phyloP scores from a whole-genome alignment of 2,888 invertebrate species.

The Eupithecia abbreviata region DNA sequence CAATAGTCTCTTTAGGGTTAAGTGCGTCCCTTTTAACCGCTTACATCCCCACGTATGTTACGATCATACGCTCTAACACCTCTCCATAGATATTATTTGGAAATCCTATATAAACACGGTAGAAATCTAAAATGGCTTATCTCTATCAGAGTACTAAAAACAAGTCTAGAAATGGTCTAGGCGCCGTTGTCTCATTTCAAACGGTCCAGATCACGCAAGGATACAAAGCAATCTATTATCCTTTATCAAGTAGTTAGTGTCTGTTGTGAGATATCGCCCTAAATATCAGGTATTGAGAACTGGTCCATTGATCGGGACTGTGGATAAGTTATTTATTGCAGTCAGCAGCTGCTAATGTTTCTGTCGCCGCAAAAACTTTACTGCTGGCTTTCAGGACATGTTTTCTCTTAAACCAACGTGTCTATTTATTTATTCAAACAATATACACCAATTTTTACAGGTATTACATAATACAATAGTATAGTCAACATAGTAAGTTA shows the following conservation, averaged over 20 bases:
- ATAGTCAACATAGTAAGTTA: too few relatives aligned
- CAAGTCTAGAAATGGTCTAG: conserved; percentile 10
- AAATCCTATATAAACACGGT: neutral
- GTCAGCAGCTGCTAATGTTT: conserved; percentile 57
- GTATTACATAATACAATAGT: too few relatives aligned
- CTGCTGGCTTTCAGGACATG: neutral
- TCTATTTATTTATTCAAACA: too few relatives aligned
- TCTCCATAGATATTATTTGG: neutral
- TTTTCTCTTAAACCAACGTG: neutral
- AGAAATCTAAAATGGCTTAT: conserved; percentile 1
- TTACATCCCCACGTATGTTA: too few relatives aligned
- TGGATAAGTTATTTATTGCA: conserved; percentile 59
- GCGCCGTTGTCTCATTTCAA: conserved; percentile 20
- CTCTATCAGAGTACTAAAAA: neutral
- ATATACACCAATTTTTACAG: too few relatives aligned
- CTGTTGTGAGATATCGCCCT: conserved; percentile 48
- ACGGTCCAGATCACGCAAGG: conserved; percentile 12
- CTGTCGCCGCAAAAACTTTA: conserved; percentile 48
- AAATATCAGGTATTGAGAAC: conserved; percentile 49
- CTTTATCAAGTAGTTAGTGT: conserved; percentile 22
- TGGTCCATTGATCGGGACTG: conserved; percentile 57
- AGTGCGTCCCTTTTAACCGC: too few relatives aligned
- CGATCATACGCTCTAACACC: neutral
- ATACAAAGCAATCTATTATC: conserved; percentile 19
- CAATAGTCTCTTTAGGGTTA: neutral